Evolutionary conservation across 2,888 invertebrate genomes (phyloP).

Genomic region (Dioctria rufipes): DNA sequence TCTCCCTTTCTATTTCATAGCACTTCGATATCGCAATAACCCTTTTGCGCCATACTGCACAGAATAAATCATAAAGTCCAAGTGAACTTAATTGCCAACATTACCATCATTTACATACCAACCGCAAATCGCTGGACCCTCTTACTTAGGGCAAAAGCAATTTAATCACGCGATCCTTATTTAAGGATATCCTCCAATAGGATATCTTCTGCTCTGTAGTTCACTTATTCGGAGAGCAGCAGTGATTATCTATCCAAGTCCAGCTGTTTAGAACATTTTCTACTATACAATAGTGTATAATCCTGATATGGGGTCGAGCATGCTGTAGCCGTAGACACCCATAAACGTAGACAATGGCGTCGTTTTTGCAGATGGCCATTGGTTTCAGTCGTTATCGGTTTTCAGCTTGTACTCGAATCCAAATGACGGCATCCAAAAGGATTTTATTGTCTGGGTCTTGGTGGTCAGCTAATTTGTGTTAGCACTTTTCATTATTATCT

Average conservation of each 20-base stretch:
- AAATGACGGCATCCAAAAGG: conserved; percentile 18
- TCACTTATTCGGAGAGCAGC: conserved; percentile 17
- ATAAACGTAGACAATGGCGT: conserved; percentile 43
- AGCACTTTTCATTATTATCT: conserved; percentile 57
- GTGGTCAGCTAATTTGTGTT: conserved; percentile 58
- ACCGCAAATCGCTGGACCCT: conserved; percentile 44
- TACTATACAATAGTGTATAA: conserved; percentile 13
- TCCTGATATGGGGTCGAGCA: conserved; percentile 11
- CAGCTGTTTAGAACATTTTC: conserved; percentile 47
- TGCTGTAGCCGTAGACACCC: conserved; percentile 6
- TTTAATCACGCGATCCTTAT: conserved; percentile 50
- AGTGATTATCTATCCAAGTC: conserved; percentile 43
- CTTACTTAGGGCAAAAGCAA: conserved; percentile 32
- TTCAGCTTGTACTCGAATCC: conserved; percentile 39
- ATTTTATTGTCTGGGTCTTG: conserved; percentile 47
- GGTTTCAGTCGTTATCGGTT: conserved; percentile 50
- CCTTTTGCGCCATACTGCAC: conserved; percentile 5
- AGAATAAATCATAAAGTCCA: conserved; percentile 46
- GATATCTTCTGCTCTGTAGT: conserved; percentile 34
- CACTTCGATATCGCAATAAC: conserved; percentile 6
- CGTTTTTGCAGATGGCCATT: conserved; percentile 52
- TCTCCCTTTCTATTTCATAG: conserved; percentile 3
- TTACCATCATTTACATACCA: conserved; percentile 38
- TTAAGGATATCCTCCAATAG: conserved; percentile 49
- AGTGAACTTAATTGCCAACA: conserved; percentile 36